Conservation (phyloP, 2,113 vertebrate species). For the Nyctereutes procyonoides region DNA sequence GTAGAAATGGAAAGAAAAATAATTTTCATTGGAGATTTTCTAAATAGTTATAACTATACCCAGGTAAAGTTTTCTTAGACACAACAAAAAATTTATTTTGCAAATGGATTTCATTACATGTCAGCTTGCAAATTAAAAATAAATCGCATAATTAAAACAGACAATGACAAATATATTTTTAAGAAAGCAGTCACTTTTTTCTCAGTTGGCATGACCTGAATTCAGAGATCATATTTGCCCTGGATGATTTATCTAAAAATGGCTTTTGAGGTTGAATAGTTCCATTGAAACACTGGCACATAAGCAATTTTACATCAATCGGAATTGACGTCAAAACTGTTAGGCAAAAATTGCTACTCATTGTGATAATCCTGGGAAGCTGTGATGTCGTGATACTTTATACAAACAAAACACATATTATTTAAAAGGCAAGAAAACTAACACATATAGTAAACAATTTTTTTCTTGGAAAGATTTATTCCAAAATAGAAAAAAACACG, state of each 20-base stretch:
- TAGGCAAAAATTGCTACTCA: background rate
- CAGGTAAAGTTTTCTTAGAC: background rate
- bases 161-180: slow-evolving; percentile 18
- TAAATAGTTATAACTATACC: background rate
- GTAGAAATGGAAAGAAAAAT: slow-evolving; percentile 20
- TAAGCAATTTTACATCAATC: background rate
- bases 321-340: background rate
- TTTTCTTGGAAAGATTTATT: background rate
- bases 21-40: background rate
- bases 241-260: slow-evolving; percentile 63
- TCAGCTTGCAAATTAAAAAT: slow-evolving; percentile 38
- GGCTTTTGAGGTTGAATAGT: slow-evolving; percentile 30
- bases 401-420: background rate
- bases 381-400: background rate
- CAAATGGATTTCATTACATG: background rate
- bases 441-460: background rate
- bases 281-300: background rate
- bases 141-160: slow-evolving; percentile 28
- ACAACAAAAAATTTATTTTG: background rate
- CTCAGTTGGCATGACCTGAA: slow-evolving; percentile 61
- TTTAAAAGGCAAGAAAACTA: background rate
- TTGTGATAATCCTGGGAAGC: background rate
- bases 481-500: background rate
- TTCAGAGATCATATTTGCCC: slow-evolving; percentile 45
- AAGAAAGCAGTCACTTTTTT: background rate